A percentile compares a stretch with the other conserved stretches of the same genome.
Evolutionary conservation across 1,140 invertebrate species (phyloP).

Genomic region (Diachasma alloeum): DNA sequence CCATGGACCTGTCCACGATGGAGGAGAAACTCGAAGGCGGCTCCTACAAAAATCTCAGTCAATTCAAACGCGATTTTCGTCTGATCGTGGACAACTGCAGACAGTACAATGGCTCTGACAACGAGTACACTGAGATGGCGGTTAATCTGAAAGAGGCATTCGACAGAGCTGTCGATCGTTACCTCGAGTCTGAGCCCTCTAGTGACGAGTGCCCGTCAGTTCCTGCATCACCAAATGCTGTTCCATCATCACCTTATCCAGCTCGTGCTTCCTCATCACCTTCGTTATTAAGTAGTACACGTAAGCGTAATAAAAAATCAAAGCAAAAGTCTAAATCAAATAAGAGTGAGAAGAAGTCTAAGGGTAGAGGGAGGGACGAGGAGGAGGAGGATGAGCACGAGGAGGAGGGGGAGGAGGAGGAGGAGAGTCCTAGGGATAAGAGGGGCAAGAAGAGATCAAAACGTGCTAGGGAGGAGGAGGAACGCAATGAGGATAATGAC

Average conservation of each 20-base stretch:
- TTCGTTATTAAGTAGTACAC: slow-evolving; percentile 45
- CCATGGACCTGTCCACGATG: slow-evolving; percentile 89
- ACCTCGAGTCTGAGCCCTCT: slow-evolving; percentile 80
- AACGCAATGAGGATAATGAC: slow-evolving; percentile 21
- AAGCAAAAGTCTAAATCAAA: slow-evolving; percentile 57
- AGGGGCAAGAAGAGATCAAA: slow-evolving; percentile 34
- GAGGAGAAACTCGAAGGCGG: slow-evolving; percentile 85
- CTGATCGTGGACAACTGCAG: slow-evolving; percentile 91
- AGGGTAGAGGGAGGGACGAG: slow-evolving; percentile 34
- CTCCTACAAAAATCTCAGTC: slow-evolving; percentile 78
- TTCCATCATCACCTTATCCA: slow-evolving; percentile 44
- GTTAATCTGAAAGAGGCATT: slow-evolving; percentile 82
- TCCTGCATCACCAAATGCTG: slow-evolving; percentile 32
- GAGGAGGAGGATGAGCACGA: slow-evolving; percentile 59
- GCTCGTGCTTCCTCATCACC: slow-evolving; percentile 45
- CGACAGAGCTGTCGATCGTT: slow-evolving; percentile 79
- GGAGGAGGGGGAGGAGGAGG: slow-evolving; percentile 41
- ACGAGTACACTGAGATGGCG: slow-evolving; percentile 91
- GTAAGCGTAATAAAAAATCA: slow-evolving; percentile 55
- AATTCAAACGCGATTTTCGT: slow-evolving; percentile 88
- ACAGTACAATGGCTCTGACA: slow-evolving; percentile 90
- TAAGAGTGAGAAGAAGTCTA: slow-evolving; percentile 49
- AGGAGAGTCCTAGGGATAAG: slow-evolving; percentile 30
- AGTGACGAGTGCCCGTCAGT: slow-evolving; percentile 69
- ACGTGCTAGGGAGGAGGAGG: slow-evolving; percentile 26